Percentiles rank a stretch among this genome's conserved stretches.
These are phyloP conservation scores for Columba livia DNA, from an alignment of 2,113 vertebrate species.

Conservation along the genomic window DNA sequence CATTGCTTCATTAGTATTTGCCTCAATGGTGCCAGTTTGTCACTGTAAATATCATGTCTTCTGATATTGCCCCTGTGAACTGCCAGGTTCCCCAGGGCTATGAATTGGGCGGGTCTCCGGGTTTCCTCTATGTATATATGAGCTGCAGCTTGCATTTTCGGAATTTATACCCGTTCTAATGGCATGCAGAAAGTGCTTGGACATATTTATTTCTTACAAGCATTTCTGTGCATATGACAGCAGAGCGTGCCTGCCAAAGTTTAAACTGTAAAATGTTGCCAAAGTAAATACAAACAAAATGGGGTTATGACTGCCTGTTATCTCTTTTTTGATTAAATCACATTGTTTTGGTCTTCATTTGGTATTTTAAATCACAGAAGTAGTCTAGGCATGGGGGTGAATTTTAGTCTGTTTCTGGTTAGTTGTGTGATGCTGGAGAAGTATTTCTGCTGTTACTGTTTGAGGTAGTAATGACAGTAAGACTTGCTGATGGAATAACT, in stretches of 20 bases:
- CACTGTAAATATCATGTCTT: constrained; percentile 54
- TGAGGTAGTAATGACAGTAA: background rate
- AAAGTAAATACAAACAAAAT: background rate
- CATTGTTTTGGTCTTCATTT: background rate
- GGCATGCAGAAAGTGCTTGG: background rate
- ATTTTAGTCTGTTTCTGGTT: background rate
- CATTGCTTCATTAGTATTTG: constrained; percentile 66
- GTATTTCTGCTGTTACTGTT: background rate
- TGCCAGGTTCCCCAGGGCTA: constrained; percentile 48
- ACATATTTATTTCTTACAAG: background rate
- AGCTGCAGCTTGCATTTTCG: background rate
- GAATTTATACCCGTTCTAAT: background rate
- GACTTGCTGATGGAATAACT: background rate
- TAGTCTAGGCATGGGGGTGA: background rate
- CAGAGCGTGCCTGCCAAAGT: background rate
- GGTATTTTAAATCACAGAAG: background rate
- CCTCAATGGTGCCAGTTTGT: constrained; percentile 51
- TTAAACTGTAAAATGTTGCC: background rate
- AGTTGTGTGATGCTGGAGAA: background rate
- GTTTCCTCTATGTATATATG: background rate
- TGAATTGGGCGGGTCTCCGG: constrained; percentile 43
- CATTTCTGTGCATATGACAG: background rate
- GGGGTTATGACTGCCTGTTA: background rate
- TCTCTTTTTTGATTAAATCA: background rate
- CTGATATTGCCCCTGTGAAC: constrained; percentile 58